A percentile compares a stretch with the other conserved stretches of the same genome.
phyloP scores from a whole-genome alignment of 2,888 invertebrate species.

The Aelia acuminata region DNA sequence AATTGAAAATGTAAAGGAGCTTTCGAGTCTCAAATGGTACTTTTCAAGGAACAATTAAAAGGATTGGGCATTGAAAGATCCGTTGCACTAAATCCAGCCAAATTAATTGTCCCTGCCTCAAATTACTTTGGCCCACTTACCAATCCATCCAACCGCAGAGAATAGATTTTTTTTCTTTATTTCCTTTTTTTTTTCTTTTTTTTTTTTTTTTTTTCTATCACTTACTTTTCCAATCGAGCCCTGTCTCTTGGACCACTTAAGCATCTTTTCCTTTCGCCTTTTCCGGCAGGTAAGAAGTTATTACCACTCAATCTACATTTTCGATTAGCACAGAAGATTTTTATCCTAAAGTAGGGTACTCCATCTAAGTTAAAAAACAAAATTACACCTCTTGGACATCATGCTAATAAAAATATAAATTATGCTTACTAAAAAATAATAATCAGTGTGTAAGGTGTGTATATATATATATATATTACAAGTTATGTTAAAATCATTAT shows the following conservation, averaged over 20 bases:
- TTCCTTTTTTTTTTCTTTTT: background rate
- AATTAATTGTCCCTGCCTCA: background rate
- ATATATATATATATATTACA: too few species aligned
- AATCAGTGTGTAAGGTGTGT: too few species aligned
- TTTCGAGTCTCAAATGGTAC: background rate
- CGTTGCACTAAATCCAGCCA: background rate
- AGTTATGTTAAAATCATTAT: too few species aligned
- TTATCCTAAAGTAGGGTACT: background rate
- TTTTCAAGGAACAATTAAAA: slow-evolving; percentile 21
- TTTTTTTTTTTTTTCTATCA: background rate
- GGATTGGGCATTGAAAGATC: background rate
- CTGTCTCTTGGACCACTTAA: background rate
- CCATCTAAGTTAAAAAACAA: too few species aligned
- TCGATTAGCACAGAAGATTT: background rate
- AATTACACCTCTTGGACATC: too few species aligned
- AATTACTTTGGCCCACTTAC: slow-evolving; percentile 18
- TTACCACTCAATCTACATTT: background rate
- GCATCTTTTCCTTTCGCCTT: background rate
- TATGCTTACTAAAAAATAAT: too few species aligned
- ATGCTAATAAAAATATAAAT: too few species aligned
- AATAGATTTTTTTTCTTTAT: background rate
- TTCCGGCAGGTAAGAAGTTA: background rate
- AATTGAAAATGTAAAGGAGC: background rate
- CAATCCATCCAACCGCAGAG: background rate
- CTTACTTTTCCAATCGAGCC: slow-evolving; percentile 4